phyloP scores from a whole-genome alignment of 2,797 vertebrate species.

The Molossus alvarezi region DNA sequence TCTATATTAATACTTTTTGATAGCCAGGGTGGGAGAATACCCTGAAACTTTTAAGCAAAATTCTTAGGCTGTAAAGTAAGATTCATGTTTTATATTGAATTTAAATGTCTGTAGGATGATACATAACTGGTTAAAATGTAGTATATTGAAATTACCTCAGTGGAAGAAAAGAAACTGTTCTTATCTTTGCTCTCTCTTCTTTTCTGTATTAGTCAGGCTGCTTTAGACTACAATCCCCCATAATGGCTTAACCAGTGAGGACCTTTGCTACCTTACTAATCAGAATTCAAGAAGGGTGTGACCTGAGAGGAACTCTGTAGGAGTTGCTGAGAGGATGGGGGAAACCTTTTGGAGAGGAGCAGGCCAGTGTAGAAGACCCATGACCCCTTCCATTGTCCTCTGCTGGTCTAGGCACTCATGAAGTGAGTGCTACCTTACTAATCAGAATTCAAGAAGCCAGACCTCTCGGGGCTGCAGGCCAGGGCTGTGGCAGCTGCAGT shows the following conservation, averaged over 20 bases:
- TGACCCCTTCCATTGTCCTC: not conserved
- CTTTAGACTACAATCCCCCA: not conserved
- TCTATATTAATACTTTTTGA: constrained; percentile 71
- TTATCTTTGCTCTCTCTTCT: not conserved
- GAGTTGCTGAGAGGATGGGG: not conserved
- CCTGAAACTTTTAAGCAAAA: constrained; percentile 63
- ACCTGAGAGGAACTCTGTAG: not conserved
- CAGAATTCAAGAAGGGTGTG: not conserved
- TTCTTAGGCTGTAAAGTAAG: constrained; percentile 41
- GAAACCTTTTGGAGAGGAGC: not conserved
- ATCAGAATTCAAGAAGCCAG: not conserved
- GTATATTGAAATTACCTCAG: not conserved
- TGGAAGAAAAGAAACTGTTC: constrained; percentile 29
- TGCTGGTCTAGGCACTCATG: not conserved
- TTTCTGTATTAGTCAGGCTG: not conserved
- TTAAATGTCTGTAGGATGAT: constrained; percentile 31
- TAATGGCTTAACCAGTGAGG: not conserved
- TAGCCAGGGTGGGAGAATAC: not conserved
- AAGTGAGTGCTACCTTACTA: not conserved
- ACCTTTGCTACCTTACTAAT: not conserved
- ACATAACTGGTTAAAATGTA: constrained; percentile 40
- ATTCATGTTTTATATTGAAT: constrained; percentile 24
- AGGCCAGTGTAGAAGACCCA: not conserved
- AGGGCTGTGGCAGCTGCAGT: not conserved
- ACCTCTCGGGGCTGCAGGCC: not conserved